These are phyloP conservation scores for Chauna torquata DNA, from an alignment of 2,113 vertebrate species.

Conservation along the genomic window DNA sequence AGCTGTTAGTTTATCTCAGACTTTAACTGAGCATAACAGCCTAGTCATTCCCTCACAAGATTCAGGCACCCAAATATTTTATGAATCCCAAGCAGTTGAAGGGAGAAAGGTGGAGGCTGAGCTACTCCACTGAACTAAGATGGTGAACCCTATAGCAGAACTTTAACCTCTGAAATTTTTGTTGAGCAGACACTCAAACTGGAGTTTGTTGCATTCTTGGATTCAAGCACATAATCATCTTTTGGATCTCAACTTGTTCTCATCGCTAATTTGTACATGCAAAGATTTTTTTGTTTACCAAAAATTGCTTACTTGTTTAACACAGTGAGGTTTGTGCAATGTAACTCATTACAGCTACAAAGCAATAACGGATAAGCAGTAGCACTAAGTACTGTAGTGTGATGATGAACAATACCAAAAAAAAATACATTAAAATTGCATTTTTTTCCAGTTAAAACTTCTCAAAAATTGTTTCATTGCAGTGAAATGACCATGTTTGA, in stretches of 20 bases:
- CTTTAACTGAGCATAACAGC: neutral
- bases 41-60: neutral
- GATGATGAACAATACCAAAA: neutral
- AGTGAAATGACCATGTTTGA: neutral
- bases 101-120: neutral
- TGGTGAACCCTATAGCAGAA: neutral
- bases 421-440: neutral
- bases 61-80: neutral
- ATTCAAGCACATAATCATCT: neutral
- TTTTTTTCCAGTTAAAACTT: neutral
- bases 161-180: neutral
- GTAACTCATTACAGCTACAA: neutral
- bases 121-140: neutral
- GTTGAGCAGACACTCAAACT: neutral
- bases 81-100: neutral
- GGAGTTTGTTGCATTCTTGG: neutral
- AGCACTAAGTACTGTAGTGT: accelerated
- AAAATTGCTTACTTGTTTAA: neutral
- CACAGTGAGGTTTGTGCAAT: neutral
- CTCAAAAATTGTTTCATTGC: neutral
- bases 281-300: neutral
- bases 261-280: neutral
- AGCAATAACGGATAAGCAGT: neutral
- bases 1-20: neutral
- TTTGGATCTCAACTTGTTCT: neutral